A percentile compares a stretch with the other conserved stretches of the same genome.
Evolutionary conservation across 1,140 invertebrate species (phyloP).

Genomic region (Sesamia nonagrioides): DNA sequence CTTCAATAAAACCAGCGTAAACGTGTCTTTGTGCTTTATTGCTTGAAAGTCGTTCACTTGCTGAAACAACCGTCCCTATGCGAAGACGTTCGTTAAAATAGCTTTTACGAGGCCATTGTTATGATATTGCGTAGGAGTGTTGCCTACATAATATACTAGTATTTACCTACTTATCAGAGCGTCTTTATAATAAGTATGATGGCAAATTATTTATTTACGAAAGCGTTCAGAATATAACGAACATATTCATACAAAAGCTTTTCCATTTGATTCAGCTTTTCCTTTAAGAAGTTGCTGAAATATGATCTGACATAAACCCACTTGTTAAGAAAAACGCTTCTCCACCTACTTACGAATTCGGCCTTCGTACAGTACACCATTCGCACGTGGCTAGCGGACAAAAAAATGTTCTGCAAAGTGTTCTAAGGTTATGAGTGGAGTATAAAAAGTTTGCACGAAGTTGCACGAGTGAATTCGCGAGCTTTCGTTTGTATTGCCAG

Average conservation of each 20-base stretch:
- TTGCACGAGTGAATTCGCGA: conserved; percentile 37
- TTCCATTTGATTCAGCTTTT: neutral
- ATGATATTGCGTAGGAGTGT: conserved; percentile 45
- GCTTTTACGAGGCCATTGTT: conserved; percentile 55
- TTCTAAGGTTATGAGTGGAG: conserved; percentile 43
- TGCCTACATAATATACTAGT: conserved; percentile 35
- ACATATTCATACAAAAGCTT: neutral
- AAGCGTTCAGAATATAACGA: neutral
- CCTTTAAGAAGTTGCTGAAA: conserved; percentile 24
- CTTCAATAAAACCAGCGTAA: conserved; percentile 69
- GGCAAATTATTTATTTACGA: neutral
- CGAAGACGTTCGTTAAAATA: conserved; percentile 58
- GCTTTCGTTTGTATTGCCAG: conserved; percentile 60
- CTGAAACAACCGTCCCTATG: conserved; percentile 53
- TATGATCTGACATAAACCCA: conserved; percentile 32
- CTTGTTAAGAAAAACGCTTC: conserved; percentile 23
- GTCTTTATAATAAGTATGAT: neutral
- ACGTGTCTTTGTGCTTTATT: conserved; percentile 68
- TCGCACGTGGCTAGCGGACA: conserved; percentile 48
- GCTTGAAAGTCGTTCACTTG: conserved; percentile 64
- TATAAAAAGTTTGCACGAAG: conserved; percentile 40
- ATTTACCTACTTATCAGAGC: conserved; percentile 11
- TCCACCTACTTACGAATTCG: conserved; percentile 49
- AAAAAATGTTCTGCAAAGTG: conserved; percentile 50
- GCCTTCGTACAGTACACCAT: conserved; percentile 35